phyloP scores from a whole-genome alignment of 2,113 vertebrate genomes.

The Myocastor coypus region DNA sequence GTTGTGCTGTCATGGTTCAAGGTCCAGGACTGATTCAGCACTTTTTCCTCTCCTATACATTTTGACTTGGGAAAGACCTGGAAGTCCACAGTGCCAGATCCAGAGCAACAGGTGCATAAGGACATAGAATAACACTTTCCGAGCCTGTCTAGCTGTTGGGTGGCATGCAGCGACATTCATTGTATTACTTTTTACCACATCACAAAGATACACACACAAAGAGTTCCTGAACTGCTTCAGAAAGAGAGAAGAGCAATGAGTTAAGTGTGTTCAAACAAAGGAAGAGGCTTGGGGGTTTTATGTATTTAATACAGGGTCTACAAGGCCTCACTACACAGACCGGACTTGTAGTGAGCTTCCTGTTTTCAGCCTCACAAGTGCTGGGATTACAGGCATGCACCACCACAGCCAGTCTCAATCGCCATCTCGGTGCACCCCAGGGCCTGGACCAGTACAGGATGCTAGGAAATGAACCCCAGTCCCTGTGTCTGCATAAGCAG shows the following conservation, averaged over 20 bases:
- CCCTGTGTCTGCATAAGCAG: too few species aligned
- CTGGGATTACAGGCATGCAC: too few species aligned
- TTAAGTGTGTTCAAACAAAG: neutral
- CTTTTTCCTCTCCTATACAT: neutral
- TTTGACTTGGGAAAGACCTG: neutral
- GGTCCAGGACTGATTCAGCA: neutral
- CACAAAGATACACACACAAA: neutral
- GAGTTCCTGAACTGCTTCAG: neutral
- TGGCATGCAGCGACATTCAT: neutral
- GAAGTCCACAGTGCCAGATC: neutral
- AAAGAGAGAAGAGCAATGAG: neutral
- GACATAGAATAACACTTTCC: neutral
- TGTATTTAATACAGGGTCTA: too few species aligned
- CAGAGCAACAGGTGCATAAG: neutral
- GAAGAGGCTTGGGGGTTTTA: too few species aligned
- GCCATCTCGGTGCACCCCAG: too few species aligned
- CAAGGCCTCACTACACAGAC: too few species aligned
- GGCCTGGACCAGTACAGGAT: too few species aligned
- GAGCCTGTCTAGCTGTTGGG: neutral
- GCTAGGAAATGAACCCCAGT: too few species aligned
- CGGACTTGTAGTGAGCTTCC: too few species aligned
- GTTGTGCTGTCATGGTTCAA: neutral
- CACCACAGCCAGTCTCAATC: too few species aligned
- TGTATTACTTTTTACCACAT: neutral
- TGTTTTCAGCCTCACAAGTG: too few species aligned